These are phyloP conservation scores for Eolophus roseicapilla DNA, from an alignment of 2,113 vertebrate species.

Conservation along the genomic window DNA sequence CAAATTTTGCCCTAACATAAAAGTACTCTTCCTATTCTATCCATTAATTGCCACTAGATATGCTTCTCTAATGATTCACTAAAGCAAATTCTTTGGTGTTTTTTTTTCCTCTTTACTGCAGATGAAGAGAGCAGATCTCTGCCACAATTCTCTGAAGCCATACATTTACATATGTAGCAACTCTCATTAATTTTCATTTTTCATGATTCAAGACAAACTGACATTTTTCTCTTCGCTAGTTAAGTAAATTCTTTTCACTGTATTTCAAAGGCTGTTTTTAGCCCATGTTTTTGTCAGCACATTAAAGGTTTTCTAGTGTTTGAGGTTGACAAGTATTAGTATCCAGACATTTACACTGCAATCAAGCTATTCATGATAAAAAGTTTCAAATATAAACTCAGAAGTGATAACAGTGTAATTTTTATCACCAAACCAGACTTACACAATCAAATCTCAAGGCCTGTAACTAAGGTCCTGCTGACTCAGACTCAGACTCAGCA, in stretches of 20 bases:
- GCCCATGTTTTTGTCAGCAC: not conserved
- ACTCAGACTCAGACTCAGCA: not conserved
- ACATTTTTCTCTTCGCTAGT: not conserved
- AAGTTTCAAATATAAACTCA: not conserved
- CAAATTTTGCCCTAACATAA: not conserved
- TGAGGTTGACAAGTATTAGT: slow-evolving; percentile 12
- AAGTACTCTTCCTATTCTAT: not conserved
- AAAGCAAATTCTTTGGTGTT: not conserved
- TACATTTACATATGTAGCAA: slow-evolving; percentile 23
- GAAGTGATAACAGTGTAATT: not conserved
- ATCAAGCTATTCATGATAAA: not conserved
- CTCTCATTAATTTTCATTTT: slow-evolving; percentile 45
- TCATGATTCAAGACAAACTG: slow-evolving; percentile 14
- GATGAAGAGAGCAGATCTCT: not conserved
- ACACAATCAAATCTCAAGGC: not conserved
- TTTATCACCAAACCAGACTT: not conserved
- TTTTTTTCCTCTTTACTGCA: not conserved
- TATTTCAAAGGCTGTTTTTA: slow-evolving; percentile 27
- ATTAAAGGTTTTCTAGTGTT: slow-evolving; percentile 7
- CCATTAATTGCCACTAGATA: not conserved
- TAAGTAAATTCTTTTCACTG: slow-evolving; percentile 1
- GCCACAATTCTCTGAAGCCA: slow-evolving; percentile 10
- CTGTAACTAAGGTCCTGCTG: not conserved
- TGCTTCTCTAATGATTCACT: not conserved
- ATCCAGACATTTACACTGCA: not conserved